Conservation (phyloP, 2,888 invertebrate species). For the Ephialtes manifestator region DNA sequence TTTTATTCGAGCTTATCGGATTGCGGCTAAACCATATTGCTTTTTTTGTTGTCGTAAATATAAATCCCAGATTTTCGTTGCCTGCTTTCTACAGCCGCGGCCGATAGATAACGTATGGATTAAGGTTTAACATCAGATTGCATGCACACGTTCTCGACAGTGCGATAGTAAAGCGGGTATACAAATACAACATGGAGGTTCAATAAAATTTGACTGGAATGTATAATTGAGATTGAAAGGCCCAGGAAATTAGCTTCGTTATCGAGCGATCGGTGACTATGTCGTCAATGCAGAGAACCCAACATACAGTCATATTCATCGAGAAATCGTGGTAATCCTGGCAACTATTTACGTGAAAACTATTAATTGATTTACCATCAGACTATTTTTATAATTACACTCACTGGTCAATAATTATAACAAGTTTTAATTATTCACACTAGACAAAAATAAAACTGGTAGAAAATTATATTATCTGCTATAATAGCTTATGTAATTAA, state of each 20-base stretch:
- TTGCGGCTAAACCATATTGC: not conserved
- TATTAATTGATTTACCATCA: too few relatives aligned
- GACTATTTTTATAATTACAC: too few relatives aligned
- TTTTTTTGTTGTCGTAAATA: not conserved
- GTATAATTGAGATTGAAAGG: not conserved
- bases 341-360: too few relatives aligned
- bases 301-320: not conserved
- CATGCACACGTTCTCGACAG: not conserved
- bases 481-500: too few relatives aligned
- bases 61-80: not conserved
- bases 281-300: not conserved
- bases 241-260: not conserved
- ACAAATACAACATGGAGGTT: not conserved
- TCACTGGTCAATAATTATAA: too few relatives aligned
- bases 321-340: too few relatives aligned
- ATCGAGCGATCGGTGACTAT: not conserved
- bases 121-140: not conserved
- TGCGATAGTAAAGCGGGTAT: not conserved
- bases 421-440: too few relatives aligned
- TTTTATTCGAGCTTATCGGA: not conserved
- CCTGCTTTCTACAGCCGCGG: not conserved
- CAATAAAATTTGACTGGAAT: not conserved
- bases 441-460: too few relatives aligned
- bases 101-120: not conserved
- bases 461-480: too few relatives aligned